Evolutionary conservation across 2,113 vertebrate genomes (phyloP).

Genomic region (Stomatorhinus ivindoensis): DNA sequence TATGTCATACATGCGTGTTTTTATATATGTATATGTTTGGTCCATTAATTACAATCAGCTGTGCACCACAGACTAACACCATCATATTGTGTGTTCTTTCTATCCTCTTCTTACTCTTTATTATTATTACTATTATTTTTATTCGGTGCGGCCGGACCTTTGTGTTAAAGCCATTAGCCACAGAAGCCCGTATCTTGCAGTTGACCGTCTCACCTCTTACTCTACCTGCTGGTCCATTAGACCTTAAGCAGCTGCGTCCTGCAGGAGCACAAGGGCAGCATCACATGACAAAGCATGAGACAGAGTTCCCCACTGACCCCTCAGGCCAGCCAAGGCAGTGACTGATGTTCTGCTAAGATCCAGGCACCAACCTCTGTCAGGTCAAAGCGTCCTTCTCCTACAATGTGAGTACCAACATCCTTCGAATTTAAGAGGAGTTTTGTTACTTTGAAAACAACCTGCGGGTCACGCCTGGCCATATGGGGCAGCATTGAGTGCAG

Average conservation of each 20-base stretch:
- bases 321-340: background rate
- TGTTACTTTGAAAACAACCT: background rate
- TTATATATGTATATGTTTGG: background rate
- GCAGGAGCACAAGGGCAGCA: background rate
- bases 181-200: background rate
- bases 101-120: background rate
- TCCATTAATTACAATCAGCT: background rate
- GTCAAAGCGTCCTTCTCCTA: background rate
- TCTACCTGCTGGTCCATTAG: background rate
- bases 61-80: background rate
- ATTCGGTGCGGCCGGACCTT: background rate
- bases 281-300: background rate
- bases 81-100: background rate
- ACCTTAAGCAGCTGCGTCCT: background rate
- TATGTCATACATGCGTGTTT: background rate
- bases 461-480: background rate
- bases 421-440: background rate
- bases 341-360: background rate
- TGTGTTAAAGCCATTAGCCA: background rate
- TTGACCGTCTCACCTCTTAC: background rate
- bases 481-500: background rate
- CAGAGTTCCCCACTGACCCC: background rate
- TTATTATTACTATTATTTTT: background rate
- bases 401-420: background rate
- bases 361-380: background rate